Conservation (phyloP, 2,113 vertebrate genomes). For the Brevimyrus niger region DNA sequence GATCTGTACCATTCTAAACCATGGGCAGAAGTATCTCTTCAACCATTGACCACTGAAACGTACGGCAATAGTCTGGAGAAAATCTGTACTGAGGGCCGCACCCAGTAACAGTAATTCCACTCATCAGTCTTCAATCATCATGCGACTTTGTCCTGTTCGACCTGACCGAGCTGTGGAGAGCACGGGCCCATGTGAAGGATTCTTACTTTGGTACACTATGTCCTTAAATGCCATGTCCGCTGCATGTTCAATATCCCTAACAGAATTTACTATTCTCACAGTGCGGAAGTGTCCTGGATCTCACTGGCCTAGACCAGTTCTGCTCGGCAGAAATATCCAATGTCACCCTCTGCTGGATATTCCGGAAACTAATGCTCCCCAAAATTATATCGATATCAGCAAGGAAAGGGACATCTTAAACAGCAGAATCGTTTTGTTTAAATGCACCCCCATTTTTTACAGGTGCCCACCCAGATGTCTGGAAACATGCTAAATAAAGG, state of each 20-base stretch:
- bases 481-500: neutral
- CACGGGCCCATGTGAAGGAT: neutral
- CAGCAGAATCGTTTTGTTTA: neutral
- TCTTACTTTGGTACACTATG: neutral
- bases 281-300: neutral
- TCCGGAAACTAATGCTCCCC: neutral
- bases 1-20: neutral
- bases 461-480: neutral
- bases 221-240: neutral
- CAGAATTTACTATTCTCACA: neutral
- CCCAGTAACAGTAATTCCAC: neutral
- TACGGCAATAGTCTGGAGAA: neutral
- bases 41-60: neutral
- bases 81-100: neutral
- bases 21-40: neutral
- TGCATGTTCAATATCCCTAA: neutral
- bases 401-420: neutral
- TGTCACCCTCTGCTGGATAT: neutral
- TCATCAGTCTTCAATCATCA: neutral
- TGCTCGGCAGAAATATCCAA: neutral
- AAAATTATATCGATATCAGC: neutral
- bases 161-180: neutral
- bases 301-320: neutral
- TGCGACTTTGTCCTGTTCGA: neutral
- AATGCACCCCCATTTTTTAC: neutral